Base-by-base conservation (phyloP, 2,888 invertebrate genomes). In the Ichneumon xanthorius region DNA sequence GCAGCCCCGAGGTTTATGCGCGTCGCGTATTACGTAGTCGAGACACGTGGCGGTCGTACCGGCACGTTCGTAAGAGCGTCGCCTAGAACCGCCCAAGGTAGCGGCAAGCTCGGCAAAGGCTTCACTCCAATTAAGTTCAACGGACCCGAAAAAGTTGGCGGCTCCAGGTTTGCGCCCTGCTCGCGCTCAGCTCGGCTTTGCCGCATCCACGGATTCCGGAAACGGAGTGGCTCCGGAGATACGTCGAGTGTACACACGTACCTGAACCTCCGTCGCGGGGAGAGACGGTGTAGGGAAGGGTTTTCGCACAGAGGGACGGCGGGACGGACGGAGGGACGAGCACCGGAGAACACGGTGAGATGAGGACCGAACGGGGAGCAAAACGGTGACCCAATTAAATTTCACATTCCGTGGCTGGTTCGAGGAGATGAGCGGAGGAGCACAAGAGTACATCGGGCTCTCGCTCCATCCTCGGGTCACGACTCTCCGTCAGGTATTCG, bases 361-460 rank as follows among this genome's bases (percentile, higher is more conserved):
- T 2, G 65, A 65, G 65, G 48, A 50, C 63, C 33, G 72, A 73
- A 58, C 79, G 53, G 63, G 48, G 67, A 78, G 61, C 71, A n/a
- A 75, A 77, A 58, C 81, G 82, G 85, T 90, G 90, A 90, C 89
- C 90, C 90, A 92, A 92, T 92, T 92, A 91, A 90, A 91, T 90
- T 90, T 88, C 72, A 80, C 89, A 87, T 82, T 86, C 84, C 85
- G 73, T 48, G 81, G 33, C 55, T 37, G 58, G 45, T 79, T 80
- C 72, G 71, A 67, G 75, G 68, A 58, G 67, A 37, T 48, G 75
- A 63, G 53, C 9, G 45, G 55, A 55, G 50, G 70, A 53, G 75
- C 30, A 50, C 16, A 53, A 73, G 71, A 65, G 61, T 78, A 86
- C 80, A 79, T 85, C 82, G 45, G 45, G 75, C 77, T 81, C 77